These are phyloP conservation scores for Andrena cerasifolii DNA, from an alignment of 1,140 invertebrate species.

Conservation along the genomic window DNA sequence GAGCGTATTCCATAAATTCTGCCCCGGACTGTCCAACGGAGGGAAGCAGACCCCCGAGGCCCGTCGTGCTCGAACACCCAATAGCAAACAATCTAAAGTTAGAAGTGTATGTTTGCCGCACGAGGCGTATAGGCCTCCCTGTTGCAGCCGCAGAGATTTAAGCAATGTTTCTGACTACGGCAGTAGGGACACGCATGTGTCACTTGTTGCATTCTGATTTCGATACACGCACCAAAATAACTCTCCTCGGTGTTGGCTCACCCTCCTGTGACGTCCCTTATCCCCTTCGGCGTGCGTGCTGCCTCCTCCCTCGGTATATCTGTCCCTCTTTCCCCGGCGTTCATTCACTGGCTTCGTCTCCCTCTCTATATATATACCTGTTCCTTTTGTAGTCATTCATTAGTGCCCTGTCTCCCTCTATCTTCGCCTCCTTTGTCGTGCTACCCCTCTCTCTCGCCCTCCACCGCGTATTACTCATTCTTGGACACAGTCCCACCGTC, in stretches of 20 bases:
- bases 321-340: background rate
- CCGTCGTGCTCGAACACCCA: slow-evolving; percentile 24
- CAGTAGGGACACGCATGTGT: slow-evolving; percentile 62
- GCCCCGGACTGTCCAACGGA: background rate
- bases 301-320: slow-evolving; percentile 34
- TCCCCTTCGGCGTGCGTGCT: slow-evolving; percentile 60
- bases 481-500: slow-evolving; percentile 52
- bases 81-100: slow-evolving; percentile 51
- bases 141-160: slow-evolving; percentile 24
- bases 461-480: slow-evolving; percentile 51
- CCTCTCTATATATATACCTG: slow-evolving; percentile 55
- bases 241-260: slow-evolving; percentile 63
- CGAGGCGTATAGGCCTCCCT: background rate
- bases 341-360: slow-evolving; percentile 50
- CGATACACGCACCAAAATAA: slow-evolving; percentile 75
- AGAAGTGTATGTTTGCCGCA: slow-evolving; percentile 39
- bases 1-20: background rate
- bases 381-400: slow-evolving; percentile 67
- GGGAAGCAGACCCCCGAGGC: background rate
- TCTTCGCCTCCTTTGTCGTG: slow-evolving; percentile 8
- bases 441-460: background rate
- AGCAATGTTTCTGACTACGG: slow-evolving; percentile 48
- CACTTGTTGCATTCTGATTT: slow-evolving; percentile 79
- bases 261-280: slow-evolving; percentile 53
- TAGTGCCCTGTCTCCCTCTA: slow-evolving; percentile 47